phyloP scores from a whole-genome alignment of 2,888 invertebrate genomes.

The Pandemis cinnamomeana region DNA sequence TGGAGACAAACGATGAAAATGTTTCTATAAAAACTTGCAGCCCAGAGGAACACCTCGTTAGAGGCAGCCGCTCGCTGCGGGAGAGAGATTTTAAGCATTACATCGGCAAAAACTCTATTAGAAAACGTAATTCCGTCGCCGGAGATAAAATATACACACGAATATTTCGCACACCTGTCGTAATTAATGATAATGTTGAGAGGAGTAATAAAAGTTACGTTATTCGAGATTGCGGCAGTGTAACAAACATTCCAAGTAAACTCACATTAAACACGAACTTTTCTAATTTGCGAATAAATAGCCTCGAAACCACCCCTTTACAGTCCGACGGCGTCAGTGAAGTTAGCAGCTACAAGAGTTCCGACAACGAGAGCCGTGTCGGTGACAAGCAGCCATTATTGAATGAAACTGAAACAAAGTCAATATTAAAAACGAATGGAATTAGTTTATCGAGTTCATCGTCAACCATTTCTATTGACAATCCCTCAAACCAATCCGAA shows the following conservation, averaged over 20 bases:
- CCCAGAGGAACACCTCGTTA: slow-evolving; percentile 60
- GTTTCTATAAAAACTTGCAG: slow-evolving; percentile 78
- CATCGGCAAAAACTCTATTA: slow-evolving; percentile 65
- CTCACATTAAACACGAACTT: slow-evolving; percentile 66
- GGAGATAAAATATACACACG: slow-evolving; percentile 77
- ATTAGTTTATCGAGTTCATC: slow-evolving; percentile 52
- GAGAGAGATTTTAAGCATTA: slow-evolving; percentile 74
- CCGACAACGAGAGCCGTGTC: slow-evolving; percentile 77
- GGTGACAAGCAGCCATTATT: slow-evolving; percentile 57
- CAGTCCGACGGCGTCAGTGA: slow-evolving; percentile 73
- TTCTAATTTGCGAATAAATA: slow-evolving; percentile 65
- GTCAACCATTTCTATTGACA: slow-evolving; percentile 59
- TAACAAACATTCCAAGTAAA: slow-evolving; percentile 78
- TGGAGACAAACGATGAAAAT: slow-evolving; percentile 85
- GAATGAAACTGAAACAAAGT: slow-evolving; percentile 48
- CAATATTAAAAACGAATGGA: slow-evolving; percentile 50
- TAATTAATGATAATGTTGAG: slow-evolving; percentile 51
- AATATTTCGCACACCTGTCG: slow-evolving; percentile 63
- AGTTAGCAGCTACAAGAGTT: slow-evolving; percentile 82
- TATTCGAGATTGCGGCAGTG: slow-evolving; percentile 62
- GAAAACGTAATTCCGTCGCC: slow-evolving; percentile 76
- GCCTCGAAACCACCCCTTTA: slow-evolving; percentile 70
- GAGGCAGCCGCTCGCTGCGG: slow-evolving; percentile 68
- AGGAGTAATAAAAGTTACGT: slow-evolving; percentile 58
- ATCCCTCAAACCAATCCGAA: slow-evolving; percentile 55